A percentile compares a stretch with the other conserved stretches of the same genome.
phyloP scores from a whole-genome alignment of 2,888 invertebrate genomes.

The Platycheirus rosarum region DNA sequence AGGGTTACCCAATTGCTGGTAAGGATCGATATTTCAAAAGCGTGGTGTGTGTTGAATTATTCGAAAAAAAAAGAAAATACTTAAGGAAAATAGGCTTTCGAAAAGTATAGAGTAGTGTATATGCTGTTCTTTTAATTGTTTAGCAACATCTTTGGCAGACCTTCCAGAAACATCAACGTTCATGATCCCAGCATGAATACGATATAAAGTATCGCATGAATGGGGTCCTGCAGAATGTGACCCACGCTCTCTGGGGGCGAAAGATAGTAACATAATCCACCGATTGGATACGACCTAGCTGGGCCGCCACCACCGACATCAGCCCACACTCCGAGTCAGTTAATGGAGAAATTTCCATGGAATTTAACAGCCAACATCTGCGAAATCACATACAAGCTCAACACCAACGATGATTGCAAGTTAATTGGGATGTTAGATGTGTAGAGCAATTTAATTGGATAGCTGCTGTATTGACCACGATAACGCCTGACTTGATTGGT shows the following conservation, averaged over 20 bases:
- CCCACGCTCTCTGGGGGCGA: constrained; percentile 98
- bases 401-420: constrained; percentile 98
- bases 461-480: constrained; percentile 99
- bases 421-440: constrained; percentile 99
- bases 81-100: too few relatives aligned
- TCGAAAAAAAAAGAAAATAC: too few relatives aligned
- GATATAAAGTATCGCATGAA: constrained; percentile 98
- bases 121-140: constrained; percentile 99
- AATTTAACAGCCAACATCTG: constrained; percentile 99
- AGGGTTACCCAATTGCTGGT: too few relatives aligned
- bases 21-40: too few relatives aligned
- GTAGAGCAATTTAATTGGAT: constrained; percentile 99
- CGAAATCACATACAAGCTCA: constrained; percentile 99
- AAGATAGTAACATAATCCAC: constrained; percentile 98
- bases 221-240: constrained; percentile 97
- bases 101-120: too few relatives aligned
- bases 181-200: constrained; percentile 99
- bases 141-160: constrained; percentile 99
- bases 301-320: constrained; percentile 99
- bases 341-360: constrained; percentile 98
- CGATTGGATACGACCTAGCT: constrained; percentile 98
- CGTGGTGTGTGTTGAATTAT: too few relatives aligned
- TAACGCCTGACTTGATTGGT: constrained; percentile 99
- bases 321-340: constrained; percentile 98
- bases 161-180: constrained; percentile 99